phyloP scores from a whole-genome alignment of 92 coral and sea anemone species.

The Palythoa caribaeorum region DNA sequence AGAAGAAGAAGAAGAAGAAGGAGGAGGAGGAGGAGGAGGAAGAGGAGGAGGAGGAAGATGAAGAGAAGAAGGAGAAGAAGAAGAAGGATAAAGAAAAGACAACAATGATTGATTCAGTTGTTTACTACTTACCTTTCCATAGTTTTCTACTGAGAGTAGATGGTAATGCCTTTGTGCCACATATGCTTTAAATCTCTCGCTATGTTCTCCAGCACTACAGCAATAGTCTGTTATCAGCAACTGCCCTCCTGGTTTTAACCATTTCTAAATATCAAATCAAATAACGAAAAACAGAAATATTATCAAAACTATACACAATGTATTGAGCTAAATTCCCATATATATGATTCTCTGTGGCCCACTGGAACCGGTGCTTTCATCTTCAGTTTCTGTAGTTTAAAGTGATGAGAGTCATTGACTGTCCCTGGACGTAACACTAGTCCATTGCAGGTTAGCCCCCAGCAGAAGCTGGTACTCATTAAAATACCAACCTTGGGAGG shows the following conservation, averaged over 20 bases:
- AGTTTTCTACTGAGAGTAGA: constrained; percentile 71
- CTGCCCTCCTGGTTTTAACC: constrained; percentile 98
- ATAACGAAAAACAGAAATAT: neutral
- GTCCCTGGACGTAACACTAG: too few relatives aligned
- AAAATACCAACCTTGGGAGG: too few relatives aligned
- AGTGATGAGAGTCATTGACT: too few relatives aligned
- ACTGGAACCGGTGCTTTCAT: too few relatives aligned
- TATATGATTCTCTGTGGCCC: too few relatives aligned
- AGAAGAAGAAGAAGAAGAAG: too few relatives aligned
- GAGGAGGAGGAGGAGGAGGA: too few relatives aligned
- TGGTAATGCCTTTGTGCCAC: constrained; percentile 85
- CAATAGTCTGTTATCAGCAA: constrained; percentile 93
- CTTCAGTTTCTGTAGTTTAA: too few relatives aligned
- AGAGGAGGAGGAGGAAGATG: too few relatives aligned
- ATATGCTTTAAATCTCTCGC: constrained; percentile 82
- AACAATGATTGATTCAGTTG: neutral
- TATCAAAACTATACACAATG: neutral
- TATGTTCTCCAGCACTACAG: constrained; percentile 72
- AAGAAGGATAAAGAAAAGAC: neutral
- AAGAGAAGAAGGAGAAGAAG: neutral
- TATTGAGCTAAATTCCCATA: too few relatives aligned
- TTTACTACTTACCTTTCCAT: constrained; percentile 84
- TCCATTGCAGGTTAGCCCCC: too few relatives aligned
- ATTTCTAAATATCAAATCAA: constrained; percentile 66
- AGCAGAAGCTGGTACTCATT: too few relatives aligned